Base-by-base conservation (phyloP, 2,888 invertebrate species). In the Ctena decussata region DNA sequence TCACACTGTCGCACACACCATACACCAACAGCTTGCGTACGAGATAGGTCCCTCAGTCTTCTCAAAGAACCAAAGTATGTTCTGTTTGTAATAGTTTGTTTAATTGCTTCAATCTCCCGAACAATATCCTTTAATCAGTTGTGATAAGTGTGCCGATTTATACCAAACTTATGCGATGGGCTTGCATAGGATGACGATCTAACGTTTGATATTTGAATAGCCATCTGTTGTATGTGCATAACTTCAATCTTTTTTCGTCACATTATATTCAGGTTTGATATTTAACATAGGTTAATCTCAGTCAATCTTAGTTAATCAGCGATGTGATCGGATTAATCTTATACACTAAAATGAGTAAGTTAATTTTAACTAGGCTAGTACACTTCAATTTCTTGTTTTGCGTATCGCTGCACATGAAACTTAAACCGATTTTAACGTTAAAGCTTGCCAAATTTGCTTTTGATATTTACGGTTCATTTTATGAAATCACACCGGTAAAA, bases 301-400 rank as follows among this genome's bases (percentile, higher is more conserved):
- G 65, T 35, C 21, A 65, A 65, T 65, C 65, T 24, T 65, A 35
- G 65, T 65, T 24, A 65, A 65, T 65, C 35, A 65, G 2, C 35
- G 65, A 65, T 65, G 18, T 24, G 65, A 65, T 65, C 18, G 65
- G 65, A 65, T 65, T 65, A 65, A 65, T 65, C 65, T 35, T 57
- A 18, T 35, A 65, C 32, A 65, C 35, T 18, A 35, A 30, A 65
- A 32, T 35, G 65, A 65, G 65, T 65, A 65, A 65, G 65, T 65
- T 65, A 65, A 11, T 18, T 35, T 65, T 35, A 35, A 1, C n/a
- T n/a, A 11, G 41, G n/a, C n/a, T n/a, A n/a, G n/a, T n/a, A n/a
- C n/a, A n/a, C n/a, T 46, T 46, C 46, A 46, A 3, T 15, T 12
- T 12, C 21, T 46, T 46, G 46, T 15, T n/a, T 46, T 46, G 46